Base-by-base conservation (phyloP, 2,888 invertebrate genomes). In the Tetropium fuscum region DNA sequence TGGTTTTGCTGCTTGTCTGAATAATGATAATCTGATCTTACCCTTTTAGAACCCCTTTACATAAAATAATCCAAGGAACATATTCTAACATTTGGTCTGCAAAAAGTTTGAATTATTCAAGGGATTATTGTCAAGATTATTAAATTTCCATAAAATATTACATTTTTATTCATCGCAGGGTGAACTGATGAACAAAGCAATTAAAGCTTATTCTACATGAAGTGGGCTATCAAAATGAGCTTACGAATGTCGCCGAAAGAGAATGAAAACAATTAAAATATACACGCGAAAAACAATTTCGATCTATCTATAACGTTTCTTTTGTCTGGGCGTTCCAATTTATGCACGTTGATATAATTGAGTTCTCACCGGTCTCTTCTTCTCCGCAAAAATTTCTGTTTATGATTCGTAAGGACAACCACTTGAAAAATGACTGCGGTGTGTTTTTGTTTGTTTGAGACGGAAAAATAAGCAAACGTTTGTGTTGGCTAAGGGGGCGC, bases 211-310 rank as follows among this genome's bases (percentile, higher is more conserved):
- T 36, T 48, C 48, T 48, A 48, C 48, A 48, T 48, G 48, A 36
- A 48, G 48, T 36, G 15, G 20, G 36, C 34, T 36, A 48, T 48
- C 22, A 48, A 38, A 48, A 48, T 48, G 49, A 55, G 54, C 43
- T 51, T 58, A 63, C 65, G 65, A 65, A 65, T 63, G 60, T 63
- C 64, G 53, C 58, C 45, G 60, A 65, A 65, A 65, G 49, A 57
- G 63, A 63, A 60, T 55, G 55, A 55, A 65, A 65, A 65, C 65
- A 65, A 65, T 65, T 63, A 65, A 65, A 65, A 56, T 60, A 51
- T 56, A 63, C 51, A 65, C 60, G 54, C 34, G 54, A 57, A 59
- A 58, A 62, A 65, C 60, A 63, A 60, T 58, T 55, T 43, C 56
- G 53, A 49, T 61, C 54, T 57, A 57, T 54, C 60, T 56, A 53